Evolutionary conservation across 2,113 vertebrate species (phyloP).

Genomic region (Sinocyclocheilus anophthalmus): DNA sequence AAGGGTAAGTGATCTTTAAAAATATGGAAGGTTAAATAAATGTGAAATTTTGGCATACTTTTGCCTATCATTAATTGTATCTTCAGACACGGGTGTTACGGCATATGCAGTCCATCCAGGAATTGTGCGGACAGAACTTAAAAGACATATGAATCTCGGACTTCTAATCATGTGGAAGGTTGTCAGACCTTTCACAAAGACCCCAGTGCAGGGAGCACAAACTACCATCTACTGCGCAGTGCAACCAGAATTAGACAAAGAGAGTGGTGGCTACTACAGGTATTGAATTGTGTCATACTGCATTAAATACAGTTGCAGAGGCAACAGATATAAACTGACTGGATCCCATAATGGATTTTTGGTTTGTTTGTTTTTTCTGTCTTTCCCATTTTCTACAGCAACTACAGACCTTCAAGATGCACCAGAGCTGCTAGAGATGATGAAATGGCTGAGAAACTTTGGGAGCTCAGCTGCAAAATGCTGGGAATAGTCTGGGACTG

Average conservation of each 20-base stretch:
- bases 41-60: no score
- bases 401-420: constrained; percentile 54
- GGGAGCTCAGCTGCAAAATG: constrained; percentile 65
- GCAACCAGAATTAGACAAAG: constrained; percentile 51
- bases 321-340: not conserved
- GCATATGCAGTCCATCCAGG: constrained; percentile 65
- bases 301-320: not conserved
- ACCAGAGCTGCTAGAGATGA: constrained; percentile 58
- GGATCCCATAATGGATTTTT: not conserved
- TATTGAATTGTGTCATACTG: not conserved
- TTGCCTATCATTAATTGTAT: no score
- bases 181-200: constrained; percentile 60
- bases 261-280: constrained; percentile 64
- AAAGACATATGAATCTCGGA: constrained; percentile 57
- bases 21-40: not conserved
- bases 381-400: constrained; percentile 40
- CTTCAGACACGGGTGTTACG: constrained; percentile 59
- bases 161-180: constrained; percentile 56
- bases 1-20: constrained; percentile 48
- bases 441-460: constrained; percentile 60
- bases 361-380: not conserved
- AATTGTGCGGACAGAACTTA: constrained; percentile 62
- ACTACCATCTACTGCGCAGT: constrained; percentile 66
- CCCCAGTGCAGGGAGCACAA: constrained; percentile 61
- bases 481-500: constrained; percentile 61